phyloP scores from a whole-genome alignment of 2,888 invertebrate genomes.

The Urechis unicinctus region DNA sequence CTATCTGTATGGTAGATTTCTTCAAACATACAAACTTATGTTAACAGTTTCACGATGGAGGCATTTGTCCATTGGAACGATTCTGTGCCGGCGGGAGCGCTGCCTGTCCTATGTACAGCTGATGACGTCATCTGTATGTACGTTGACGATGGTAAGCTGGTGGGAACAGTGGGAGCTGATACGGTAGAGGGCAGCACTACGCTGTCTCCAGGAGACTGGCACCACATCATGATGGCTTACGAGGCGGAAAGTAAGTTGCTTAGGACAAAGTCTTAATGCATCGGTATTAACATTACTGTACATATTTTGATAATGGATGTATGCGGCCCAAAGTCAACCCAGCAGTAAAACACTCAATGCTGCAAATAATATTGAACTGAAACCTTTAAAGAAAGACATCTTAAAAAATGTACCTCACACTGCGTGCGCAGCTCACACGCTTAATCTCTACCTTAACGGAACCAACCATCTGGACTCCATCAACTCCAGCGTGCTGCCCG shows the following conservation, averaged over 20 bases:
- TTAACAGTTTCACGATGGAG: conserved; percentile 36
- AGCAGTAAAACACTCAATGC: no score
- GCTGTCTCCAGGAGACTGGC: conserved; percentile 25
- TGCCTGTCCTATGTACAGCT: conserved; percentile 30
- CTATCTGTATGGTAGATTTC: no score
- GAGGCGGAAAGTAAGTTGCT: conserved; percentile 21
- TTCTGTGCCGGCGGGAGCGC: conserved; percentile 19
- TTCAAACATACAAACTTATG: no score
- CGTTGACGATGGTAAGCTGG: conserved; percentile 28
- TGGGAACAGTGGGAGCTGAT: conserved; percentile 21
- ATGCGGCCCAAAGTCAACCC: no score
- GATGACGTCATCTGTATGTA: conserved; percentile 26
- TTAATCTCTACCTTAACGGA: conserved; percentile 11
- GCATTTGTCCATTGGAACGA: conserved; percentile 26
- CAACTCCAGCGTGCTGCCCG: background rate
- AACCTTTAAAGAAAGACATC: no score
- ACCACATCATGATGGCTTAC: conserved; percentile 26
- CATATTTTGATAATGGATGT: background rate
- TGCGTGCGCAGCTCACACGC: conserved; percentile 6
- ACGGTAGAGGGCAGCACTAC: conserved; percentile 20
- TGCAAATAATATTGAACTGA: no score
- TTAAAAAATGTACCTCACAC: no score
- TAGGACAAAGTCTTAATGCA: conserved; percentile 16
- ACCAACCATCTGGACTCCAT: conserved; percentile 6
- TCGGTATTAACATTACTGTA: background rate